Evolutionary conservation across 2,797 vertebrate genomes (phyloP), one percentile per base, ranked within the genome.

Genomic region (Glossophaga mutica): DNA sequence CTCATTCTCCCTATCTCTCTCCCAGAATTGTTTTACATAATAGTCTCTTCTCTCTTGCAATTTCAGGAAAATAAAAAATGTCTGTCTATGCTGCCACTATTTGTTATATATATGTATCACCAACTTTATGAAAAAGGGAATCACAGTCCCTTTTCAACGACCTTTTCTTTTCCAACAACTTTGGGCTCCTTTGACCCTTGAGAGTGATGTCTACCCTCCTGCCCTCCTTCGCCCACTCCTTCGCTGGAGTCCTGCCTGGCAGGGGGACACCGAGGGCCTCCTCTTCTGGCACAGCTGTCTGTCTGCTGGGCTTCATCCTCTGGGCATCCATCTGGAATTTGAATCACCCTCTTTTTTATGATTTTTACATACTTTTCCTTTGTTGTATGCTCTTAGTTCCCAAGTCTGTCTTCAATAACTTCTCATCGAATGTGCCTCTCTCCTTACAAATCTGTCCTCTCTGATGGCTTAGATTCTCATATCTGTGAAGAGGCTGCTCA

Each of bases 231-330:
- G 37, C 9, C 32, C 14, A 3, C 12, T n/a, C 6, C 9, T 83
- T 79, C 32, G 12, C 26, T 26, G 21, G 29, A 59, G 21, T 15
- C 44, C 26, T 50, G 78, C 12, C 48, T 37, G 6, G 14, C 1
- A 10, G 14, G n/a, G 8, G 14, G n/a, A 6, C 9, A 24, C 19
- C 0, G 1, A 29, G 3, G 5, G 1, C 6, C 22, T 67, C 22
- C 19, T 59, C 26, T 52, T 79, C 39, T 1, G 32, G 18, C 2
- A 37, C 26, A 34, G 39, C 44, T 8, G 10, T 18, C 4, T 3
- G 15, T 76, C 29, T 62, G 1, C 29, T 37, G 24, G n/a, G 1
- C 22, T 92, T 57, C 29, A 14, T 55, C 37, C 6, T 67, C 42
- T 22, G 14, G 90, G 18, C 19, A 32, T 26, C 32, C 39, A 12